Percentiles rank a stretch among this genome's conserved stretches.
These are phyloP conservation scores for Polypedilum pembai DNA, from an alignment of 1,140 invertebrate species.

Conservation along the genomic window DNA sequence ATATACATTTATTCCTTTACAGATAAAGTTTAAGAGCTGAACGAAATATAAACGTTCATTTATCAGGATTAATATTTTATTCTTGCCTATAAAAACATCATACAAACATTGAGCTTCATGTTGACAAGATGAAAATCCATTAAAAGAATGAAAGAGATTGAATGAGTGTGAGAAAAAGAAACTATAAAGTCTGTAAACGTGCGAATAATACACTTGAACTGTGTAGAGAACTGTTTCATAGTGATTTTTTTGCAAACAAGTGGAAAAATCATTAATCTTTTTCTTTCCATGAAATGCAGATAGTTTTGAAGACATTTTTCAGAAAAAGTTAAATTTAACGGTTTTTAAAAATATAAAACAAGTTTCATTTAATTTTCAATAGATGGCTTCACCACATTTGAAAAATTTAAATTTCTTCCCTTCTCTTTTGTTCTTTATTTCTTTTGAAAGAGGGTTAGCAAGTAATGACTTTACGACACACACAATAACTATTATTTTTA, in stretches of 20 bases:
- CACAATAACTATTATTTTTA: too few species aligned
- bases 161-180: neutral
- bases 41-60: neutral
- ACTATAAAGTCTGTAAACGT: conserved; percentile 18
- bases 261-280: neutral
- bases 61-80: conserved; percentile 14
- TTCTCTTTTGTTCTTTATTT: too few species aligned
- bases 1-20: neutral
- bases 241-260: neutral
- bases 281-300: neutral
- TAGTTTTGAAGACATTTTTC: neutral
- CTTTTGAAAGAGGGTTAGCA: too few species aligned
- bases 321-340: neutral
- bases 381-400: too few species aligned
- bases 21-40: neutral
- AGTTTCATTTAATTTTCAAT: too few species aligned
- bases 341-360: neutral
- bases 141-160: neutral
- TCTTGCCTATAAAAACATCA: neutral
- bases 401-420: too few species aligned
- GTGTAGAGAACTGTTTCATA: neutral
- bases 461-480: too few species aligned
- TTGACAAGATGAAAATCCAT: conserved; percentile 18
- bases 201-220: conserved; percentile 3
- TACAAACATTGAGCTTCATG: conserved; percentile 2